These are phyloP conservation scores for Odontesthes bonariensis DNA, from an alignment of 2,113 vertebrate genomes.

Conservation along the genomic window DNA sequence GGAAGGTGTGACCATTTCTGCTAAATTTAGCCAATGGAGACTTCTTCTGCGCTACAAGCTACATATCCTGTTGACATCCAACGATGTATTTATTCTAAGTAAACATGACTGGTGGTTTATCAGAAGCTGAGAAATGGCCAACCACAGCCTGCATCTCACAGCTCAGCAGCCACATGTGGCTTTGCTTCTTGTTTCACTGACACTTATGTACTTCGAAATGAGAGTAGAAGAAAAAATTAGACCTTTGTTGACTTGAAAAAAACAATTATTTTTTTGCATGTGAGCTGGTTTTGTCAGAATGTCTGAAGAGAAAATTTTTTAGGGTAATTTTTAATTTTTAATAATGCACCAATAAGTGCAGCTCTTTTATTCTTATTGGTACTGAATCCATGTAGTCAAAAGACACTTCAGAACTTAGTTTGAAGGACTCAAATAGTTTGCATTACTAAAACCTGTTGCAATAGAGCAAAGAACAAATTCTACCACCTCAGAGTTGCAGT, in stretches of 20 bases:
- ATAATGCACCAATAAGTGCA: too few relatives aligned
- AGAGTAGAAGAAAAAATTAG: neutral
- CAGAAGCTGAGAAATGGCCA: conserved; percentile 28
- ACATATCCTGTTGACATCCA: conserved; percentile 58
- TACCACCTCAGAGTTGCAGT: too few relatives aligned
- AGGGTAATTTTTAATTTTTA: too few relatives aligned
- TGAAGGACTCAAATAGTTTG: too few relatives aligned
- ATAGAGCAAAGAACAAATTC: too few relatives aligned
- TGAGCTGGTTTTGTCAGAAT: neutral
- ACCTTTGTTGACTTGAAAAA: neutral
- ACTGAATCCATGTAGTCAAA: neutral
- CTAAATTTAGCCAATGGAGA: conserved; percentile 29
- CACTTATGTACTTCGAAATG: neutral
- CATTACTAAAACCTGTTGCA: too few relatives aligned
- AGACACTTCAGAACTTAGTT: too few relatives aligned
- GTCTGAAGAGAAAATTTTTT: neutral
- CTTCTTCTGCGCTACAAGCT: neutral
- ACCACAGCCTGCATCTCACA: conserved; percentile 40
- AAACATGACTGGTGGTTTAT: conserved; percentile 39
- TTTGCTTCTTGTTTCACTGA: conserved; percentile 17
- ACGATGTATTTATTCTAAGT: conserved; percentile 14
- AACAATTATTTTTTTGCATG: neutral
- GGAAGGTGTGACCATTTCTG: neutral
- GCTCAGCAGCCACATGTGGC: conserved; percentile 9
- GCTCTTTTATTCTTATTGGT: neutral